These are phyloP conservation scores for Phymanthus crucifer DNA, from an alignment of 92 coral and sea anemone genomes.

Conservation along the genomic window DNA sequence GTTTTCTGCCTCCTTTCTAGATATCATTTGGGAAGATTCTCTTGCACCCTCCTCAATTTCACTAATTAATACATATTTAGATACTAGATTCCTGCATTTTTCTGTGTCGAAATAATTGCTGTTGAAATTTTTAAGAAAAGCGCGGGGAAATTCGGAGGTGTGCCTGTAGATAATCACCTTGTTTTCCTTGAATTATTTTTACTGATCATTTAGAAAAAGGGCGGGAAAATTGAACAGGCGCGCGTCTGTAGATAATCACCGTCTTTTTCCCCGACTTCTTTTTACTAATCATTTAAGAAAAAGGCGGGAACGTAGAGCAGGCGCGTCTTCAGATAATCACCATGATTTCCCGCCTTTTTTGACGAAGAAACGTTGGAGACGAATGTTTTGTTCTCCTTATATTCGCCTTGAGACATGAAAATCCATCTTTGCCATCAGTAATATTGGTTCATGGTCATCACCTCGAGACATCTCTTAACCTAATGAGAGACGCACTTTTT, in stretches of 20 bases:
- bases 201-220: too few species aligned
- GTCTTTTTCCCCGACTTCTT: too few species aligned
- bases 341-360: neutral
- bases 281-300: neutral
- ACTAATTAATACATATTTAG: too few species aligned
- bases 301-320: neutral
- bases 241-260: neutral
- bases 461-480: neutral
- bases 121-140: too few species aligned
- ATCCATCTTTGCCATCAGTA: neutral
- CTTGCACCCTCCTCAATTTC: too few species aligned
- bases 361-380: neutral
- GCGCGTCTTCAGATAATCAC: neutral
- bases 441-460: neutral
- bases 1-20: too few species aligned
- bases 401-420: neutral
- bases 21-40: too few species aligned
- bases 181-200: too few species aligned
- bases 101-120: too few species aligned
- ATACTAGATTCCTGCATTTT: too few species aligned
- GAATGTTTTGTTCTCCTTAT: neutral
- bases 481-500: neutral
- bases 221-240: neutral
- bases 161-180: neutral
- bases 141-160: neutral